A percentile compares a stretch with the other conserved stretches of the same genome.
Evolutionary conservation across 2,797 vertebrate genomes (phyloP).

Genomic region (Sparus aurata): DNA sequence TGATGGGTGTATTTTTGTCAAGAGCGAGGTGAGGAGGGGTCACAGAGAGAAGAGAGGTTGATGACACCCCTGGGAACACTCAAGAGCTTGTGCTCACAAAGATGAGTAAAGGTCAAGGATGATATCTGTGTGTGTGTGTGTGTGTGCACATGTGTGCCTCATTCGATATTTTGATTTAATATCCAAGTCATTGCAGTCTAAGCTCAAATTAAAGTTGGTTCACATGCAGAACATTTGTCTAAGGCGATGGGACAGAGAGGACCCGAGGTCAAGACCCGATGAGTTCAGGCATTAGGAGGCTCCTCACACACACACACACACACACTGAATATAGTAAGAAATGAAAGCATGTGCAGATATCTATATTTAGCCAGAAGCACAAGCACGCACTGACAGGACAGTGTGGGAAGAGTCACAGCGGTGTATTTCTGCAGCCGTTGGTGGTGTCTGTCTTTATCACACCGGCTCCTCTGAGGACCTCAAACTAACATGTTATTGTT

Average conservation of each 20-base stretch:
- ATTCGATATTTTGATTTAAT: constrained; percentile 13
- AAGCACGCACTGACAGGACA: constrained; percentile 2
- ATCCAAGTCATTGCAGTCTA: background rate
- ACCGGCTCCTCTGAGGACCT: constrained; percentile 14
- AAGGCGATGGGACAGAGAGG: background rate
- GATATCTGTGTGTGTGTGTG: constrained; percentile 1
- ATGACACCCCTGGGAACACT: constrained; percentile 14
- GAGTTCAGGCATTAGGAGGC: constrained; percentile 9
- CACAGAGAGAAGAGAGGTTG: constrained; percentile 17
- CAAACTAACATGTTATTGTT: background rate
- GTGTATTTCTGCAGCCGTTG: constrained; percentile 56
- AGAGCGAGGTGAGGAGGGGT: constrained; percentile 4
- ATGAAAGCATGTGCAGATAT: constrained; percentile 2
- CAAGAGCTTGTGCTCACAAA: constrained; percentile 33
- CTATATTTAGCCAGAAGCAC: constrained; percentile 29
- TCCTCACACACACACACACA: constrained; percentile 1
- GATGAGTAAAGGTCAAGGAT: constrained; percentile 20
- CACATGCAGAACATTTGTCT: background rate
- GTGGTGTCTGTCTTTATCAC: constrained; percentile 12
- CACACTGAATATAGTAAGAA: background rate
- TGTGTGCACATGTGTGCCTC: background rate
- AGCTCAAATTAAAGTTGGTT: background rate
- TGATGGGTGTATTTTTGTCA: constrained; percentile 1
- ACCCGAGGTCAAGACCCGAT: background rate
- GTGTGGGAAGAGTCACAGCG: constrained; percentile 45